Evolutionary conservation across 2,888 invertebrate genomes (phyloP).

Genomic region (Galeopsomyia nigrocyanea): DNA sequence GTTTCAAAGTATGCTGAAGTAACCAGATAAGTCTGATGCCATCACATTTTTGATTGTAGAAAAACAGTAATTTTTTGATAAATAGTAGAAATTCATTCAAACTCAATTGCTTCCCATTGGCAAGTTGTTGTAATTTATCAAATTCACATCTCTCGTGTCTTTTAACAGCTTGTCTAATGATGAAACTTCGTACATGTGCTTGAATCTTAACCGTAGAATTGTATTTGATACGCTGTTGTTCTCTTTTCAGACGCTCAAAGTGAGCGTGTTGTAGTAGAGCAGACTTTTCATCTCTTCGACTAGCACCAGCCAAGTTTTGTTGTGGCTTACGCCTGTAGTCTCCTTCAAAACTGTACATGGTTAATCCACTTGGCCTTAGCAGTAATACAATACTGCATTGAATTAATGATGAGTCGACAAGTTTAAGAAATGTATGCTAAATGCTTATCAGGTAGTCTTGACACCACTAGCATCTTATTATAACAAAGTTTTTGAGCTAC

Average conservation of each 20-base stretch:
- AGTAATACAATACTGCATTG: slow-evolving; percentile 36
- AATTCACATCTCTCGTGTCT: slow-evolving; percentile 78
- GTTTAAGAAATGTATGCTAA: slow-evolving; percentile 34
- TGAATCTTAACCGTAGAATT: slow-evolving; percentile 87
- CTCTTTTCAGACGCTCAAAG: slow-evolving; percentile 87
- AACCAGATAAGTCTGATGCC: slow-evolving; percentile 73
- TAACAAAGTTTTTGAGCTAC: slow-evolving; percentile 3
- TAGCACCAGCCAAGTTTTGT: slow-evolving; percentile 92
- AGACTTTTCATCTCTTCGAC: slow-evolving; percentile 79
- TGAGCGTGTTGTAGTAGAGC: slow-evolving; percentile 85
- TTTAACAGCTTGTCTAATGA: slow-evolving; percentile 78
- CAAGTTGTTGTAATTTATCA: slow-evolving; percentile 74
- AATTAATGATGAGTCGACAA: slow-evolving; percentile 44
- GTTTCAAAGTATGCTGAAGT: slow-evolving; percentile 67
- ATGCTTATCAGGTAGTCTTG: slow-evolving; percentile 16
- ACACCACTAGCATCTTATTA: slow-evolving; percentile 23
- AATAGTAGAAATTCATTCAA: slow-evolving; percentile 72
- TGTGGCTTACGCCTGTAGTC: slow-evolving; percentile 88
- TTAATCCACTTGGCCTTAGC: slow-evolving; percentile 24
- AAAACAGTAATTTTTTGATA: slow-evolving; percentile 81
- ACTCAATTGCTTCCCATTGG: slow-evolving; percentile 67
- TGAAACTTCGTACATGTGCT: slow-evolving; percentile 82
- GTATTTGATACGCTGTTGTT: slow-evolving; percentile 81
- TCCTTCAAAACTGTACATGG: slow-evolving; percentile 87
- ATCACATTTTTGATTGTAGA: slow-evolving; percentile 80